A percentile compares a stretch with the other conserved stretches of the same genome.
Conservation (phyloP, 1,140 invertebrate genomes). For the Cryptotermes secundus region DNA sequence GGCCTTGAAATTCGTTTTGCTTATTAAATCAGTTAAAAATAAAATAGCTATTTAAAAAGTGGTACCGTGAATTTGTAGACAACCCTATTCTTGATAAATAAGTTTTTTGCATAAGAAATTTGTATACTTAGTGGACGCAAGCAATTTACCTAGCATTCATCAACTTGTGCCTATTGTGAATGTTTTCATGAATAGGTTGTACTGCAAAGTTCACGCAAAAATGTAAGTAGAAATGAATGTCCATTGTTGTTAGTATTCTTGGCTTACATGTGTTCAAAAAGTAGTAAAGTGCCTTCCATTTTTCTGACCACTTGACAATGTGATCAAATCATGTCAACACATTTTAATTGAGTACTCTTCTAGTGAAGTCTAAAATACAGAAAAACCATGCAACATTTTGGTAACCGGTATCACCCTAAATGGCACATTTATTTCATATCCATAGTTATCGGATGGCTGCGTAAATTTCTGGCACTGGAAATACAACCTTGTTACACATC, state of each 20-base stretch:
- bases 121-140: conserved; percentile 37
- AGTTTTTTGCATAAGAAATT: conserved; percentile 38
- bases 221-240: conserved; percentile 36
- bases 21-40: conserved; percentile 38
- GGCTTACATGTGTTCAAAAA: conserved; percentile 39
- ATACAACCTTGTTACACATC: conserved; percentile 33
- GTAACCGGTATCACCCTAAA: conserved; percentile 37
- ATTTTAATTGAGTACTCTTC: conserved; percentile 32
- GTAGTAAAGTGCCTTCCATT: conserved; percentile 39
- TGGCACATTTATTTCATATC: conserved; percentile 37
- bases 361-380: conserved; percentile 26
- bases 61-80: conserved; percentile 39
- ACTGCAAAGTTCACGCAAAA: conserved; percentile 36
- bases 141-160: conserved; percentile 37
- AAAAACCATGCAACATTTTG: conserved; percentile 33
- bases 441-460: conserved; percentile 33
- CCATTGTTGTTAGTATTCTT: conserved; percentile 38
- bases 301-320: conserved; percentile 37
- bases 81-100: conserved; percentile 39
- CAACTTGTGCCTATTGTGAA: conserved; percentile 38
- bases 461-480: conserved; percentile 34
- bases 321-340: conserved; percentile 34
- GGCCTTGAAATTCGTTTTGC: conserved; percentile 39
- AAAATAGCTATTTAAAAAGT: conserved; percentile 34
- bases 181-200: conserved; percentile 38